Evolutionary conservation across 2,888 invertebrate genomes (phyloP), one percentile per base, ranked within the genome.

Genomic region (Xestia xanthographa): DNA sequence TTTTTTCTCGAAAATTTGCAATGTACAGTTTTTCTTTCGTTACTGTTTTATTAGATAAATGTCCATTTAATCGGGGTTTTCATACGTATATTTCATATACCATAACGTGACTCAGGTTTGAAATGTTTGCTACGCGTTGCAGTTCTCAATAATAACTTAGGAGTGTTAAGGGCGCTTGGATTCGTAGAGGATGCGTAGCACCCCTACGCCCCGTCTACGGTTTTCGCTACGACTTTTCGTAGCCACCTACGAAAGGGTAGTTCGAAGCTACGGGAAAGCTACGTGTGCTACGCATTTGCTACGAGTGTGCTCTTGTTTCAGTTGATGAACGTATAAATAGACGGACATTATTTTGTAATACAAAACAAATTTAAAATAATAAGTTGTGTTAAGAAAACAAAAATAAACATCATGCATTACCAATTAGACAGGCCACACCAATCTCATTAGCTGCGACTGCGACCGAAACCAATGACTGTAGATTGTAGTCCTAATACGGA

Each of bases 181-280:
- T 11, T 22, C 26, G 56, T 66, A 63, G 71, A n/a, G 14, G 45
- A 56, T 26, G n/a, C 74, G 65, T 74, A 66, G 48, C 66, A 80
- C 20, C 75, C 66, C 72, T 80, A 58, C 75, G 26, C 14, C 38
- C 45, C 26, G 2, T 34, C 66, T 81, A 80, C 66, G 62, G 38
- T n/a, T 53, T 29, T 29, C 17, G 65, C 79, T 75, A 81, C 82
- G 58, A 26, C n/a, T 50, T 75, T 68, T 45, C 48, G 79, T 82
- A 80, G 77, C 14, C 60, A 69, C 41, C 69, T 77, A 82, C 60
- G 60, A 66, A 14, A 56, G 82, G 82, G 66, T 77, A 43, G 82
- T 48, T 69, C 22, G 22, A 41, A n/a, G 65, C 58, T 81, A 53
- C 56, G 45, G 29, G 45, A 41, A 53, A 34, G 26, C 66, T 63